A percentile compares a stretch with the other conserved stretches of the same genome.
phyloP scores from a whole-genome alignment of 2,113 vertebrate genomes.

The Psephotus haematonotus region DNA sequence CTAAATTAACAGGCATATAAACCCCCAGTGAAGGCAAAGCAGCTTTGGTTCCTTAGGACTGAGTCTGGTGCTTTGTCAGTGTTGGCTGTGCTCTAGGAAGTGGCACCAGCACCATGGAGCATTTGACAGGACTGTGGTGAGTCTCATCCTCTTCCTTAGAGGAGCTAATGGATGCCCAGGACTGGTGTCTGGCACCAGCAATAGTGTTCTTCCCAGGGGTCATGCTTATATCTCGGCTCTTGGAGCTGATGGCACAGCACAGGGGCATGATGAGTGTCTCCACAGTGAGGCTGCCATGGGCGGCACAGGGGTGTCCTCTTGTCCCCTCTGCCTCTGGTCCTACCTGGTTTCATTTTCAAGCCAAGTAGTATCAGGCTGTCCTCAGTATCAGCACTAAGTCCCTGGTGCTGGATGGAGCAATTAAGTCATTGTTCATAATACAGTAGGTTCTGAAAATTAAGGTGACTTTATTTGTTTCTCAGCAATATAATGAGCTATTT shows the following conservation, averaged over 20 bases:
- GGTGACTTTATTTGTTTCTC: constrained; percentile 66
- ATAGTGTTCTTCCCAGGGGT: rapidly evolving
- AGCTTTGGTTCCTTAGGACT: neutral
- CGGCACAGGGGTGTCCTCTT: neutral
- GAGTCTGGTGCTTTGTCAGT: rapidly evolving
- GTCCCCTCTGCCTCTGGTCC: neutral
- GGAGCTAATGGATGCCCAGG: neutral
- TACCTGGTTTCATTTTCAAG: neutral
- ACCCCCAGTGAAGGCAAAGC: neutral
- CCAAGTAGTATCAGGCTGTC: neutral
- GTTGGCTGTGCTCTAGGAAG: neutral
- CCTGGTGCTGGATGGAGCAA: neutral
- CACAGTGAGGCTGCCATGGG: neutral
- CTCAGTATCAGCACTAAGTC: neutral
- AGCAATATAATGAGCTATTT: constrained; percentile 71
- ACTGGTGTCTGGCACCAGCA: neutral
- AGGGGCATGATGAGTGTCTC: neutral
- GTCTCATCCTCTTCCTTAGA: neutral
- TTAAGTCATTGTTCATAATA: neutral
- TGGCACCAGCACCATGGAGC: neutral
- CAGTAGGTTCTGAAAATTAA: constrained; percentile 40
- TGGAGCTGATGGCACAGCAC: neutral
- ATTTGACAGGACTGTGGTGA: neutral
- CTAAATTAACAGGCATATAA: neutral
- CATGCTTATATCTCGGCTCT: neutral